Percentiles rank a stretch among this genome's conserved stretches.
Evolutionary conservation across 2,888 invertebrate species (phyloP).

Genomic region (Cremastinae sp.): DNA sequence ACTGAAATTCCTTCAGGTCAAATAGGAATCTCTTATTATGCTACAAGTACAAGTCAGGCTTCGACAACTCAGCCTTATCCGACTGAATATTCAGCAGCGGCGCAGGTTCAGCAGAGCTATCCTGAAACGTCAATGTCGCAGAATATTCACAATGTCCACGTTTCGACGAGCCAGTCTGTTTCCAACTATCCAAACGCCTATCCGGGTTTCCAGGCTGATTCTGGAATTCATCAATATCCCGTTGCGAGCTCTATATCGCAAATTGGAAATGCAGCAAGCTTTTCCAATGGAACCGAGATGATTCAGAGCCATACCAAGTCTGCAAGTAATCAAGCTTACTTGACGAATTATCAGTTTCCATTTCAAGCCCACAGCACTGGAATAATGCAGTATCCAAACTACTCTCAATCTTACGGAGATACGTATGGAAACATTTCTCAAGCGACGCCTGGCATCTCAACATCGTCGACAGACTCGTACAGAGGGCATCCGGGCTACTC

Average conservation of each 20-base stretch:
- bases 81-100: slow-evolving; percentile 53
- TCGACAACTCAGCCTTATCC: slow-evolving; percentile 45
- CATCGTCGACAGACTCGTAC: slow-evolving; percentile 68
- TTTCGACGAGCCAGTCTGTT: slow-evolving; percentile 55
- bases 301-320: slow-evolving; percentile 76
- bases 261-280: slow-evolving; percentile 44
- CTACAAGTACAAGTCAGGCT: slow-evolving; percentile 19
- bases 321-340: slow-evolving; percentile 66
- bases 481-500: slow-evolving; percentile 85
- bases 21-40: slow-evolving; percentile 31
- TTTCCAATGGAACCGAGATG: slow-evolving; percentile 69
- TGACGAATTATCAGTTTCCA: slow-evolving; percentile 68
- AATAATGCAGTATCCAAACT: slow-evolving; percentile 64
- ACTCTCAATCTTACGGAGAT: slow-evolving; percentile 65
- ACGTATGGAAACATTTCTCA: slow-evolving; percentile 62
- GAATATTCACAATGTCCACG: slow-evolving; percentile 59
- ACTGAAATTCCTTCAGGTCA: slow-evolving; percentile 7
- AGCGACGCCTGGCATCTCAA: slow-evolving; percentile 25
- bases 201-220: slow-evolving; percentile 68
- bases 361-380: slow-evolving; percentile 66
- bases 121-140: slow-evolving; percentile 48
- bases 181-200: slow-evolving; percentile 69
- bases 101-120: slow-evolving; percentile 63
- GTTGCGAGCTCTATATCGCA: slow-evolving; percentile 73
- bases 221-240: slow-evolving; percentile 69